phyloP scores from a whole-genome alignment of 2,113 vertebrate species.

The Mesocricetus auratus region DNA sequence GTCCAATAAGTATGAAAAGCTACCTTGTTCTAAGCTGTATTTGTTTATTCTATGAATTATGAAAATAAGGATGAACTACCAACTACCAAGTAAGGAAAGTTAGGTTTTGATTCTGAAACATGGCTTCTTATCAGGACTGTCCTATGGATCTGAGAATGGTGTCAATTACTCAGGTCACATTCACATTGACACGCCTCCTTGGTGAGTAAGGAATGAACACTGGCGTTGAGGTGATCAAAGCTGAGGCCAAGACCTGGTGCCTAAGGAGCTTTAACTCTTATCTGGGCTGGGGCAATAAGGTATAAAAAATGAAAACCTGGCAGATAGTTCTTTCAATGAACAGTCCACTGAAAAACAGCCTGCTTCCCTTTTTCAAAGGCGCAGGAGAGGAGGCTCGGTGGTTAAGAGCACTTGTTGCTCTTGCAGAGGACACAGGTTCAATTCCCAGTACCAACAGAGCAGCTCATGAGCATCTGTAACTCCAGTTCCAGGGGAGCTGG shows the following conservation, averaged over 20 bases:
- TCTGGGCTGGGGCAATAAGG: background rate
- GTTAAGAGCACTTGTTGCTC: background rate
- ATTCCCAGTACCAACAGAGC: background rate
- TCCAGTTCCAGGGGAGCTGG: background rate
- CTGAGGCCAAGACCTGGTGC: background rate
- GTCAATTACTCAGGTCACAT: background rate
- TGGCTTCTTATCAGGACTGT: background rate
- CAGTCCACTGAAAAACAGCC: background rate
- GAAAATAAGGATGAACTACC: slow-evolving; percentile 23
- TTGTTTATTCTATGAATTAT: slow-evolving; percentile 32
- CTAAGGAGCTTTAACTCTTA: background rate
- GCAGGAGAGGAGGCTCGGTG: no score
- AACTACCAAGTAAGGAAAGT: slow-evolving; percentile 19
- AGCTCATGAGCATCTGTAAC: background rate
- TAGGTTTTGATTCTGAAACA: background rate
- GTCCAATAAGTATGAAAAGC: background rate
- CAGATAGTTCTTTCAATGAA: background rate
- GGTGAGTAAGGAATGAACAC: background rate
- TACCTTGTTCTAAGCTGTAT: background rate
- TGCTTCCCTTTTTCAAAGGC: background rate
- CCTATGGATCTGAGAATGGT: slow-evolving; percentile 10
- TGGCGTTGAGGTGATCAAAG: background rate
- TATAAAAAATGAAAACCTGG: background rate
- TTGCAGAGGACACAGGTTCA: background rate
- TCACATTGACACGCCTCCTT: background rate